Conservation (phyloP, 1,140 invertebrate species). For the Drosophila funebris region DNA sequence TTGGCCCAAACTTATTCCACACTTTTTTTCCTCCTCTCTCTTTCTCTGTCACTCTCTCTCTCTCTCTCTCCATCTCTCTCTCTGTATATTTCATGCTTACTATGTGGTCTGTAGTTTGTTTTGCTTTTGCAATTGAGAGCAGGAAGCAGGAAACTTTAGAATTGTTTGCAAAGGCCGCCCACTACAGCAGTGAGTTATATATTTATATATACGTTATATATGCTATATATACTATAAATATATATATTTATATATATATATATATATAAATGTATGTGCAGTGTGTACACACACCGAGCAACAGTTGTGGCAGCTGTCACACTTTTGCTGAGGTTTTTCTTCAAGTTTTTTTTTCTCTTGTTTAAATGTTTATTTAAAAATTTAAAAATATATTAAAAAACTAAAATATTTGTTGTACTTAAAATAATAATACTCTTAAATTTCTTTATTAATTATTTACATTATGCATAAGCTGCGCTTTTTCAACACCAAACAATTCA, state of each 20-base stretch:
- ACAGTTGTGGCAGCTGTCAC: slow-evolving; percentile 39
- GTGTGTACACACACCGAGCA: slow-evolving; percentile 10
- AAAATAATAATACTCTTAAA: too few relatives aligned
- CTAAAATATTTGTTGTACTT: too few relatives aligned
- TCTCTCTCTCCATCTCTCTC: not conserved
- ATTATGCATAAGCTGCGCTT: too few relatives aligned
- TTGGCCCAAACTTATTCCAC: slow-evolving; percentile 46
- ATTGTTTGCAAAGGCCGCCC: slow-evolving; percentile 14
- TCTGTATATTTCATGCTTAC: slow-evolving; percentile 8
- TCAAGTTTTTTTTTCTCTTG: not conserved
- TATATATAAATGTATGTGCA: not conserved
- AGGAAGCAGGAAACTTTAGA: slow-evolving; percentile 29
- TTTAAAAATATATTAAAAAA: too few relatives aligned
- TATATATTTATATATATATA: not conserved
- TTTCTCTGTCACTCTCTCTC: not conserved
- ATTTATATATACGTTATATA: not conserved
- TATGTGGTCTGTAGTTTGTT: slow-evolving; percentile 34
- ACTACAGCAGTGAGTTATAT: not conserved
- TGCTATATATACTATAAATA: not conserved
- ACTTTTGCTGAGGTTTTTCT: not conserved
- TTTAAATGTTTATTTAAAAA: not conserved
- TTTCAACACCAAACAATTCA: too few relatives aligned
- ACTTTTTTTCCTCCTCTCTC: slow-evolving; percentile 20
- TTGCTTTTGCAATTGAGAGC: slow-evolving; percentile 2
- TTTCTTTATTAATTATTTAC: too few relatives aligned